Base-by-base conservation (phyloP, 2,113 vertebrate species). In the Passer domesticus region DNA sequence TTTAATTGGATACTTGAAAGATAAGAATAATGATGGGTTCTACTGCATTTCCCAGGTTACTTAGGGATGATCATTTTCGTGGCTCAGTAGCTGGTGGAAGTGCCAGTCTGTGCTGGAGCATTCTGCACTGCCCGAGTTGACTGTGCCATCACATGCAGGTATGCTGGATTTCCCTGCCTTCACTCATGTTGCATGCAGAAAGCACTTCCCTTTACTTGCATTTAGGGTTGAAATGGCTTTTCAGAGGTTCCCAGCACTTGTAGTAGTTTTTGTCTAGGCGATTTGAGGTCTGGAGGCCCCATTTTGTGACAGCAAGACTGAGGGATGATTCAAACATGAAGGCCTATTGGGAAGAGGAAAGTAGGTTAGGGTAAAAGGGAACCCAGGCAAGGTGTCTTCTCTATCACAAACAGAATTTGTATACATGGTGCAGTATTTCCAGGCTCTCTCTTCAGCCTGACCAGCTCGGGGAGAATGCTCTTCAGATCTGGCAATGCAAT, bases 271-370 rank as follows among this genome's bases (percentile, higher is more conserved):
- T 99, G 93, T 99, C 99, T 59, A 99, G 97, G 89, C 97, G 94
- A 15, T 97, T 97, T 88, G 98, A 99, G 9, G 98, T 98, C 90
- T 99, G 98, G 50, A 99, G 98, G 30, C 99, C 99, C 99, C 99
- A 99, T 39, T 98, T 99, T 55, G 99, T 99, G 91, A 99, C 98
- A 0, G 98, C 98, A 97, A 99, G 98, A 66, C 98, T 99, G 94
- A 99, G 98, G 74, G 98, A 99, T 0, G 99, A 99, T 96, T 99
- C 99, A 4, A 99, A 99, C 99, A 99, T 99, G 97, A 99, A 99
- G 49, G 99, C 98, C 99, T 99, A 89, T 67, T 75, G 90, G 87
- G 66, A 95, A 96, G 30, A 96, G 22, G 21, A 44, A 76, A 83
- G n/a, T 64, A 60, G 16, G 18, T 93, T 89, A 87, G 49, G 16